Percentiles rank a stretch among this genome's conserved stretches.
Evolutionary conservation across 2,113 vertebrate genomes (phyloP).

Genomic region (Gulo gulo): DNA sequence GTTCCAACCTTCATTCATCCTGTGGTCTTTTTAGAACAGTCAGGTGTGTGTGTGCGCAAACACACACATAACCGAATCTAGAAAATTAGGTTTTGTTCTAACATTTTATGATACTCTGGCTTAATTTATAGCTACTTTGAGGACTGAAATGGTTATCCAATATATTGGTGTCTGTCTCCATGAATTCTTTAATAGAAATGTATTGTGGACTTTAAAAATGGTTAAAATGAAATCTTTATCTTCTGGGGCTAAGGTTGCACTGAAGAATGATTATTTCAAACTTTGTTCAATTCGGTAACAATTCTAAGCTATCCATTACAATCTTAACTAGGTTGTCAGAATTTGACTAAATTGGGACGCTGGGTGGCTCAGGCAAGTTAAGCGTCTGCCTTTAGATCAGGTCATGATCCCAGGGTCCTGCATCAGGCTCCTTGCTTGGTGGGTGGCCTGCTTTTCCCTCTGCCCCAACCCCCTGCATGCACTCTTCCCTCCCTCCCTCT

Average conservation of each 20-base stretch:
- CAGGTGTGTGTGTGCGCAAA: not conserved
- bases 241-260: not conserved
- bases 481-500: too few relatives aligned
- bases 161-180: not conserved
- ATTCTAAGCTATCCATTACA: not conserved
- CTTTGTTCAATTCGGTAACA: not conserved
- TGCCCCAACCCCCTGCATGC: too few relatives aligned
- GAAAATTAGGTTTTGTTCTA: not conserved
- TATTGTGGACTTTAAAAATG: not conserved
- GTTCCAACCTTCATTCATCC: not conserved
- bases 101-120: not conserved
- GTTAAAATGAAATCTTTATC: not conserved
- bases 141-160: not conserved
- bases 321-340: not conserved
- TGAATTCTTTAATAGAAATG: not conserved
- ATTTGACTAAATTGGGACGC: not conserved
- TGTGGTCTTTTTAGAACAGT: not conserved
- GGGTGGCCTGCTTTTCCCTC: too few relatives aligned
- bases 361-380: too few relatives aligned
- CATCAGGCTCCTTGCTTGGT: too few relatives aligned
- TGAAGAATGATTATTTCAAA: not conserved
- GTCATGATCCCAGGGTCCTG: too few relatives aligned
- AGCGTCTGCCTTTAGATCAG: too few relatives aligned
- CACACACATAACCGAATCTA: not conserved
- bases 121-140: conserved; percentile 1